Conservation (phyloP, 2,113 vertebrate species). For the Albula glossodonta region DNA sequence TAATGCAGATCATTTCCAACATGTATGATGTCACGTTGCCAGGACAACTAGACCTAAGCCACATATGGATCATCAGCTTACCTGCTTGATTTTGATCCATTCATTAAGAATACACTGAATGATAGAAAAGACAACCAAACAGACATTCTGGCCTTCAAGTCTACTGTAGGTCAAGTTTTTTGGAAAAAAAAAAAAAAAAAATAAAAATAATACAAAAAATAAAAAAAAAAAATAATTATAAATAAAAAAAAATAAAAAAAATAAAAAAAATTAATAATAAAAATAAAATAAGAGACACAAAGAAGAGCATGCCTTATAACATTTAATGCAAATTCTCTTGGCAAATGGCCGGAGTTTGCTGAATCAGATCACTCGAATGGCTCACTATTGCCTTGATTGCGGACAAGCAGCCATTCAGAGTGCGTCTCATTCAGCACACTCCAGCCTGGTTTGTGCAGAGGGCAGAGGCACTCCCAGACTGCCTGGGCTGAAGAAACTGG, state of each 20-base stretch:
- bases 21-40: constrained; percentile 28
- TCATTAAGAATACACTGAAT: background rate
- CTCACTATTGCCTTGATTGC: background rate
- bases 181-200: background rate
- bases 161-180: background rate
- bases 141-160: constrained; percentile 11
- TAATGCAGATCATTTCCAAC: constrained; percentile 32
- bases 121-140: background rate
- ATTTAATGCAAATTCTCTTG: constrained; percentile 9
- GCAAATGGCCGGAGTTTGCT: background rate
- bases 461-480: constrained; percentile 7
- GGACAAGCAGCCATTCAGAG: background rate
- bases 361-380: background rate
- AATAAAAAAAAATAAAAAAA: too few species aligned
- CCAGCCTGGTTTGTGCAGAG: background rate
- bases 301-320: background rate
- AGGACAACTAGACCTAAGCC: constrained; percentile 48
- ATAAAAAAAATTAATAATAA: too few species aligned
- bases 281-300: too few species aligned
- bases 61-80: constrained; percentile 12
- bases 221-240: too few species aligned
- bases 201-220: background rate
- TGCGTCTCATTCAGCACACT: background rate
- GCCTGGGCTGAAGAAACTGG: background rate
- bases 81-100: background rate